Evolutionary conservation across 2,113 vertebrate genomes (phyloP).

Genomic region (Panthera leo): DNA sequence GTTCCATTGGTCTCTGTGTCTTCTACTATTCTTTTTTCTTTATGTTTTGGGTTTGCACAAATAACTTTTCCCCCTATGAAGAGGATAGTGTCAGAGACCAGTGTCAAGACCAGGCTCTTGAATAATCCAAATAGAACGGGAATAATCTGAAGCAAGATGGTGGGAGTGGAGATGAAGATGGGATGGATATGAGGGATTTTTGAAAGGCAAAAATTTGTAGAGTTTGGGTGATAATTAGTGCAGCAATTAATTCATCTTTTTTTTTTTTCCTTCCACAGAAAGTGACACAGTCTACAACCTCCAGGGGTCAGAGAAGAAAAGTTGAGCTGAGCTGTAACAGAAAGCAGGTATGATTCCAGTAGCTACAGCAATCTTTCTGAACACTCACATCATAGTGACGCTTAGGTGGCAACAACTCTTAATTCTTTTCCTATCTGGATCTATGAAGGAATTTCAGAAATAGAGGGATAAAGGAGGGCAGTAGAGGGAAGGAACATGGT

Average conservation of each 20-base stretch:
- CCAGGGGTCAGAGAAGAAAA: not conserved
- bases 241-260: not conserved
- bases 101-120: not conserved
- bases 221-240: not conserved
- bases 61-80: not conserved
- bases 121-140: not conserved
- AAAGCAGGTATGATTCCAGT: not conserved
- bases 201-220: not conserved
- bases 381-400: not conserved
- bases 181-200: not conserved
- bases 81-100: not conserved
- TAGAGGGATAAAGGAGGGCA: not conserved
- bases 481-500: not conserved
- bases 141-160: not conserved
- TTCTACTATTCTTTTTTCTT: not conserved
- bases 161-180: not conserved
- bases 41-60: not conserved
- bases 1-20: not conserved
- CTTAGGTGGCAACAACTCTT: not conserved
- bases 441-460: not conserved
- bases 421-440: not conserved
- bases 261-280: not conserved
- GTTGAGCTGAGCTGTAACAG: not conserved
- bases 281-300: not conserved
- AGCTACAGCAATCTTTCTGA: not conserved